phyloP scores from a whole-genome alignment of 2,888 invertebrate species.

The Oeneis ivallda region DNA sequence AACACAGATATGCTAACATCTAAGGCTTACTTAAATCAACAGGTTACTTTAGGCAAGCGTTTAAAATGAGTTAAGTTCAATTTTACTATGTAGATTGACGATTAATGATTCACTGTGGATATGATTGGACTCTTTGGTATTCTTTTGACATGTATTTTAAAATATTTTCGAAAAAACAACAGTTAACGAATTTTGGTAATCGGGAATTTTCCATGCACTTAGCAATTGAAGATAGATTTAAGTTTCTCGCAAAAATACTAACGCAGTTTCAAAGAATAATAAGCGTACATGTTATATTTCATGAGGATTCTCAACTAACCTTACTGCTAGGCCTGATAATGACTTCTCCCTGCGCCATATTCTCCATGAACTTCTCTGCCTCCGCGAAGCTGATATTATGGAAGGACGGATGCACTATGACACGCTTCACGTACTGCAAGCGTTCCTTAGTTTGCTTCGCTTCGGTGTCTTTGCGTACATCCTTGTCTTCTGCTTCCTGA shows the following conservation, averaged over 20 bases:
- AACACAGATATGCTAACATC: not conserved
- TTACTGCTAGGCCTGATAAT: conserved; percentile 98
- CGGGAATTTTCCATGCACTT: no score
- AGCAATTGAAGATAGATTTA: no score
- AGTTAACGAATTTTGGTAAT: no score
- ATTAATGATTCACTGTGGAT: no score
- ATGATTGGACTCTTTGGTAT: no score
- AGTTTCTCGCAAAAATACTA: no score
- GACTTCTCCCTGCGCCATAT: conserved; percentile 98
- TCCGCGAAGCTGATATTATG: conserved; percentile 97
- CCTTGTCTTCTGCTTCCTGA: conserved; percentile 90
- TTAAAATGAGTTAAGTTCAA: no score
- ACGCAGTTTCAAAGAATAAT: not conserved
- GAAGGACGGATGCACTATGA: conserved; percentile 98
- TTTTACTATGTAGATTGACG: no score
- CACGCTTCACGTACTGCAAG: conserved; percentile 95
- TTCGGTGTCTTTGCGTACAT: conserved; percentile 89
- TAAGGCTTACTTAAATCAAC: no score
- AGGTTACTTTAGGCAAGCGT: no score
- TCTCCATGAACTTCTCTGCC: conserved; percentile 94
- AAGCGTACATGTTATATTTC: not conserved
- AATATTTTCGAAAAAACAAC: no score
- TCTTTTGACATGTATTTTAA: no score
- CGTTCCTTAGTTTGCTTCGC: conserved; percentile 91
- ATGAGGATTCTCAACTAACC: conserved; percentile 55